These are phyloP conservation scores for Meiosimyza platycephala DNA, from an alignment of 2,888 invertebrate species.

Conservation along the genomic window DNA sequence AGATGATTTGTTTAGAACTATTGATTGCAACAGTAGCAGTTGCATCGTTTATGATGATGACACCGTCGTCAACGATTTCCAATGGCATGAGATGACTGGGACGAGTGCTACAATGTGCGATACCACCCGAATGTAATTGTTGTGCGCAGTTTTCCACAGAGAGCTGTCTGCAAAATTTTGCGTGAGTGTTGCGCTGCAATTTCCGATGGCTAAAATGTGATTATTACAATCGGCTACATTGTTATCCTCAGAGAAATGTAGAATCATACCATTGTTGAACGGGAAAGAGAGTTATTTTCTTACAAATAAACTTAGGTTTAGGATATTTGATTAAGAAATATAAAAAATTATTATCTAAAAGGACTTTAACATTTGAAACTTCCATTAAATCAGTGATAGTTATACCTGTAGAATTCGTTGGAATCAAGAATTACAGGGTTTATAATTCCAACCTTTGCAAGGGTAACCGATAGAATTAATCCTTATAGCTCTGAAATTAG, in stretches of 20 bases:
- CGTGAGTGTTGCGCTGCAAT: slow-evolving; percentile 33
- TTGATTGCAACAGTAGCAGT: neutral
- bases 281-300: too few species aligned
- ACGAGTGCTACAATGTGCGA: too few species aligned
- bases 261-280: too few species aligned
- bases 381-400: slow-evolving; percentile 39
- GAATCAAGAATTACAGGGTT: slow-evolving; percentile 39
- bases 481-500: slow-evolving; percentile 37
- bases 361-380: slow-evolving; percentile 3
- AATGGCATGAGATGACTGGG: slow-evolving; percentile 35
- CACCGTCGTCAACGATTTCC: slow-evolving; percentile 28
- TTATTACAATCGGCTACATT: slow-evolving; percentile 34
- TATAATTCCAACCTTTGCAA: slow-evolving; percentile 37
- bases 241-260: slow-evolving; percentile 31
- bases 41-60: slow-evolving; percentile 35
- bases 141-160: too few species aligned
- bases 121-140: slow-evolving; percentile 41
- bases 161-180: too few species aligned
- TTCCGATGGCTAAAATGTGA: slow-evolving; percentile 33
- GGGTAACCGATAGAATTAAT: slow-evolving; percentile 37
- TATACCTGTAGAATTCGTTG: slow-evolving; percentile 34
- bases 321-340: too few species aligned
- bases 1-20: neutral
- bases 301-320: too few species aligned
- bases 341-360: slow-evolving; percentile 35